Conservation (phyloP, 2,888 invertebrate species). For the Cheilosia variabilis region DNA sequence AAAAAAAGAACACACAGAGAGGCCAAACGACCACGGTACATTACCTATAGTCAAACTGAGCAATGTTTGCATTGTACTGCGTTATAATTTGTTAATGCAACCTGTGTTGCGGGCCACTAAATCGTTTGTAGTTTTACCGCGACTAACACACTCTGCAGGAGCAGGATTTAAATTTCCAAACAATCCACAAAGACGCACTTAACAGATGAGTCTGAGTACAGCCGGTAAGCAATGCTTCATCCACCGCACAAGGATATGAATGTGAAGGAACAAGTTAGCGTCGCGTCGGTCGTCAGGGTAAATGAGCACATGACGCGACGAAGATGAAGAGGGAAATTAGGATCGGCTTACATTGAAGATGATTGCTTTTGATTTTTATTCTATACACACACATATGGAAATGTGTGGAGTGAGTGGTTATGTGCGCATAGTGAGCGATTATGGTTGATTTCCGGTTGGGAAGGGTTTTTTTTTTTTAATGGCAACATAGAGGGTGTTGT, state of each 20-base stretch:
- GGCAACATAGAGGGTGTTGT: too few relatives aligned
- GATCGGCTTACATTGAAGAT: constrained; percentile 71
- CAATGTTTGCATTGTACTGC: constrained; percentile 70
- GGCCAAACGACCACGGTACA: constrained; percentile 66
- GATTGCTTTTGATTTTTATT: constrained; percentile 67
- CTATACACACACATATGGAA: constrained; percentile 25
- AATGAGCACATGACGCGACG: constrained; percentile 50
- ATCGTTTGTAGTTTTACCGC: constrained; percentile 74
- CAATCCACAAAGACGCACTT: neutral
- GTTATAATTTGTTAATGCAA: constrained; percentile 74
- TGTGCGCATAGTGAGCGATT: neutral
- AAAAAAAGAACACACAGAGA: constrained; percentile 30
- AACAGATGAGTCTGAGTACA: constrained; percentile 42
- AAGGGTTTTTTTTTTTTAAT: too few relatives aligned
- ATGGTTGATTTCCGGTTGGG: too few relatives aligned
- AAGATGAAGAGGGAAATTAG: constrained; percentile 69
- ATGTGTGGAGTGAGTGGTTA: constrained; percentile 41
- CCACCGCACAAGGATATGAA: constrained; percentile 39
- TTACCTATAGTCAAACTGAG: constrained; percentile 45
- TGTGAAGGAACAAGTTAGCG: neutral
- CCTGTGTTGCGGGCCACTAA: constrained; percentile 71
- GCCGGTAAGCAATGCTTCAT: neutral
- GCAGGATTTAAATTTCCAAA: constrained; percentile 5
- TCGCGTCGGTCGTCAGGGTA: neutral
- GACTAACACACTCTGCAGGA: constrained; percentile 15